Percentiles rank a stretch among this genome's conserved stretches.
These are phyloP conservation scores for Baronia brevicornis DNA, from an alignment of 2,888 invertebrate genomes.

Conservation along the genomic window DNA sequence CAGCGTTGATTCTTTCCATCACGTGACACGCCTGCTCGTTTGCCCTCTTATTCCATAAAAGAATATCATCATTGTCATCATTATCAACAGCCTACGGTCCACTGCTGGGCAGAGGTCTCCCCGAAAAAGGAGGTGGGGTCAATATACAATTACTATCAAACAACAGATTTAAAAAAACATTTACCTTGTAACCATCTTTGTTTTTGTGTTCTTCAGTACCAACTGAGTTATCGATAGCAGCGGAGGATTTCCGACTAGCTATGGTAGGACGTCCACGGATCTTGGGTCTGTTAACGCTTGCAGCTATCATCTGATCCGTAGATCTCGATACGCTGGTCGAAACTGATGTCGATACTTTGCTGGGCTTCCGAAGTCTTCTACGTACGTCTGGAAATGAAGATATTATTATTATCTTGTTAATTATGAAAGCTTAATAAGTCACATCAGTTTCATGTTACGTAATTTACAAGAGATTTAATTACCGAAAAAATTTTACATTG, in stretches of 20 bases:
- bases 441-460: too few relatives aligned
- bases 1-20: too few relatives aligned
- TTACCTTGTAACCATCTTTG: slow-evolving; percentile 82
- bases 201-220: slow-evolving; percentile 77
- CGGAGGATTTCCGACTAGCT: slow-evolving; percentile 74
- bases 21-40: too few relatives aligned
- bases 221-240: slow-evolving; percentile 72
- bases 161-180: slow-evolving; percentile 8
- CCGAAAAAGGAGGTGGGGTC: too few relatives aligned
- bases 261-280: slow-evolving; percentile 75
- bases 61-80: too few relatives aligned
- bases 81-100: too few relatives aligned
- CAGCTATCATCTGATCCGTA: slow-evolving; percentile 66
- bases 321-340: slow-evolving; percentile 78
- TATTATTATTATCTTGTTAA: background rate
- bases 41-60: too few relatives aligned
- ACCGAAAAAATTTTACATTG: too few relatives aligned
- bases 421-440: too few relatives aligned
- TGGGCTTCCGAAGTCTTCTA: slow-evolving; percentile 80
- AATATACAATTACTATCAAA: too few relatives aligned
- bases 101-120: too few relatives aligned
- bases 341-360: slow-evolving; percentile 76
- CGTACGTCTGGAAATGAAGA: slow-evolving; percentile 69
- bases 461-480: too few relatives aligned
- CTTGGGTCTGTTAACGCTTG: slow-evolving; percentile 80